Evolutionary conservation across 2,888 invertebrate genomes (phyloP).

Genomic region (Calliopum simillimum): DNA sequence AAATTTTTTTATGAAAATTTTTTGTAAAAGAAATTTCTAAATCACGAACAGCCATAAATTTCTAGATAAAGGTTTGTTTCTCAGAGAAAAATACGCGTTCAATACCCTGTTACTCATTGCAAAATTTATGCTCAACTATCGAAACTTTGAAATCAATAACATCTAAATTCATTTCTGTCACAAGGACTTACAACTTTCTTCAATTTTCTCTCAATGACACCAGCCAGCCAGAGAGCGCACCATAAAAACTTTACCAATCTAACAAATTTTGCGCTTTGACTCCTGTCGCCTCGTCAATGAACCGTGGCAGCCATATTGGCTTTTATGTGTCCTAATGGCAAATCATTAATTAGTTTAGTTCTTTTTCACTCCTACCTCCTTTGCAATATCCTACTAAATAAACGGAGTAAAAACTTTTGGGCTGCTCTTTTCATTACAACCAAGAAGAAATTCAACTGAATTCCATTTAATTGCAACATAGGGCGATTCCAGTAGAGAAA

Average conservation of each 20-base stretch:
- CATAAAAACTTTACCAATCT: constrained; percentile 21
- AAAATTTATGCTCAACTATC: no score
- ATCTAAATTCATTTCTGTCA: not conserved
- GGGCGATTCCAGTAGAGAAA: not conserved
- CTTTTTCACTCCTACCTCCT: no score
- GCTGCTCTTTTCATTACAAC: not conserved
- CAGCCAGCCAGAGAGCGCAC: not conserved
- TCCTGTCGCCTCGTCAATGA: no score
- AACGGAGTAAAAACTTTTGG: constrained; percentile 6
- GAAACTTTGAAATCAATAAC: not conserved
- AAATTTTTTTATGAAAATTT: no score
- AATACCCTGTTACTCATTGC: no score
- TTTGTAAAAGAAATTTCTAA: no score
- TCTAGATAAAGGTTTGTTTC: no score
- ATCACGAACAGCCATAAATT: no score
- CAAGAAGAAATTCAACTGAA: no score
- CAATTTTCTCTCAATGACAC: not conserved
- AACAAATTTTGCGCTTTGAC: not conserved
- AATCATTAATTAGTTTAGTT: constrained; percentile 35
- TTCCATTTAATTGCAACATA: not conserved
- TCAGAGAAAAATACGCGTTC: no score
- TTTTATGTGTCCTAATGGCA: constrained; percentile 23
- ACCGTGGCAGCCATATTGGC: constrained; percentile 9
- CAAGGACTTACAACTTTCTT: not conserved
- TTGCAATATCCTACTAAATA: constrained; percentile 22